A percentile compares a stretch with the other conserved stretches of the same genome.
phyloP scores from a whole-genome alignment of 2,888 invertebrate species.

The Fragum whitleyi region DNA sequence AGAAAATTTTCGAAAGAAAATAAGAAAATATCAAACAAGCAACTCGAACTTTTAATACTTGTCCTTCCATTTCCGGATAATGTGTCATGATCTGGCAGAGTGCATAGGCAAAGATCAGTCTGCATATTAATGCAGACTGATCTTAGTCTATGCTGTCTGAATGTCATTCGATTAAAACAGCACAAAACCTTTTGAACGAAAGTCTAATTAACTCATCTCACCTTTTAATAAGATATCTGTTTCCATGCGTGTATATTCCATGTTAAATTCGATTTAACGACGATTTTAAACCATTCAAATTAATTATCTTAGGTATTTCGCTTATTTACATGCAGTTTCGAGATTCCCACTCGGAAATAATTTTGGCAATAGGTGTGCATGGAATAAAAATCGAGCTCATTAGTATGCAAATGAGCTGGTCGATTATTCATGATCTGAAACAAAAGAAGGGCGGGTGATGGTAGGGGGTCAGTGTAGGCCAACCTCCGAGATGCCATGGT shows the following conservation, averaged over 20 bases:
- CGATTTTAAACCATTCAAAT: conserved; percentile 51
- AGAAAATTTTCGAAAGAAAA: too few relatives aligned
- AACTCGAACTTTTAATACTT: too few relatives aligned
- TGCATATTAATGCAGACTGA: too few relatives aligned
- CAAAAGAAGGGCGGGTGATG: conserved; percentile 56
- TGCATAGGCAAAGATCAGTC: too few relatives aligned
- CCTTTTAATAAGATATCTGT: conserved; percentile 77
- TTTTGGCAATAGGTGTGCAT: conserved; percentile 46
- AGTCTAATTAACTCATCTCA: conserved; percentile 28
- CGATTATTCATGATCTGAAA: conserved; percentile 63
- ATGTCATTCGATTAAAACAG: not conserved
- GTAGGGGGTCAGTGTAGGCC: conserved; percentile 33
- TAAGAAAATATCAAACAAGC: too few relatives aligned
- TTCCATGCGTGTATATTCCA: conserved; percentile 74
- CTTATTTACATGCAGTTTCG: conserved; percentile 18
- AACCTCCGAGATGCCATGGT: conserved; percentile 1
- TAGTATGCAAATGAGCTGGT: conserved; percentile 67
- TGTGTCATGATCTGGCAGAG: too few relatives aligned
- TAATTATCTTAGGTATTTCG: conserved; percentile 34
- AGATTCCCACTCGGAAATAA: conserved; percentile 12
- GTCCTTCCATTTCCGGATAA: too few relatives aligned
- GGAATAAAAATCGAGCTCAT: conserved; percentile 49
- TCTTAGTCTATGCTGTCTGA: too few relatives aligned
- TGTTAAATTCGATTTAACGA: conserved; percentile 59
- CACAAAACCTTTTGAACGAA: not conserved